Conservation (phyloP, 2,888 invertebrate genomes). For the Melanotus villosus region DNA sequence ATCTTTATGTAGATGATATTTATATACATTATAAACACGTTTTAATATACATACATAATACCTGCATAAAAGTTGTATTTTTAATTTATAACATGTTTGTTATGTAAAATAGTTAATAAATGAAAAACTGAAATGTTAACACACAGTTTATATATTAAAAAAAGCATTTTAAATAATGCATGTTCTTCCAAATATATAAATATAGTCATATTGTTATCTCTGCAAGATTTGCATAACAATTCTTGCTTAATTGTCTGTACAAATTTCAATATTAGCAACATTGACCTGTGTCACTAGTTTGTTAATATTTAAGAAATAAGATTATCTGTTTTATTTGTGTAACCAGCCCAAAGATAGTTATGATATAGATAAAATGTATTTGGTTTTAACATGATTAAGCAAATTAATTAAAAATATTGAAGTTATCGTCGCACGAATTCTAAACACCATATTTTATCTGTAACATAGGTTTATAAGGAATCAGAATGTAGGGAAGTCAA, state of each 20-base stretch:
- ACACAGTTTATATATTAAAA: not conserved
- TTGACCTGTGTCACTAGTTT: conserved; percentile 33
- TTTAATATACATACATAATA: not conserved
- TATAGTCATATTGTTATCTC: conserved; percentile 17
- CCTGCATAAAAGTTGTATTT: too few relatives aligned
- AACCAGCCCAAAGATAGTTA: conserved; percentile 35
- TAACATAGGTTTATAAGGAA: conserved; percentile 16
- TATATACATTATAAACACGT: not conserved
- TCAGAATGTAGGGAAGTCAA: conserved; percentile 32
- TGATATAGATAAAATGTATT: conserved; percentile 13
- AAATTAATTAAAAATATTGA: conserved; percentile 5
- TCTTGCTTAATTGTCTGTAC: conserved; percentile 32
- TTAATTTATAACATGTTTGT: not conserved
- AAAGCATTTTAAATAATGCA: conserved; percentile 7
- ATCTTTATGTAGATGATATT: conserved; percentile 19
- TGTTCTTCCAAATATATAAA: conserved; percentile 32
- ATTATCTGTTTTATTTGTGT: conserved; percentile 31
- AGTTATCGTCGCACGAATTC: conserved; percentile 30
- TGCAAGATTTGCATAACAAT: conserved; percentile 1
- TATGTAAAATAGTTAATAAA: not conserved
- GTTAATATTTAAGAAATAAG: conserved; percentile 25
- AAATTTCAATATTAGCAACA: conserved; percentile 32
- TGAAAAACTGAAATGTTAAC: not conserved
- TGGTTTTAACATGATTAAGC: not conserved
- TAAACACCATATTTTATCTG: conserved; percentile 23